A percentile compares a stretch with the other conserved stretches of the same genome.
These are phyloP conservation scores for Andrena bucephala DNA, from an alignment of 2,888 invertebrate species.

Conservation along the genomic window DNA sequence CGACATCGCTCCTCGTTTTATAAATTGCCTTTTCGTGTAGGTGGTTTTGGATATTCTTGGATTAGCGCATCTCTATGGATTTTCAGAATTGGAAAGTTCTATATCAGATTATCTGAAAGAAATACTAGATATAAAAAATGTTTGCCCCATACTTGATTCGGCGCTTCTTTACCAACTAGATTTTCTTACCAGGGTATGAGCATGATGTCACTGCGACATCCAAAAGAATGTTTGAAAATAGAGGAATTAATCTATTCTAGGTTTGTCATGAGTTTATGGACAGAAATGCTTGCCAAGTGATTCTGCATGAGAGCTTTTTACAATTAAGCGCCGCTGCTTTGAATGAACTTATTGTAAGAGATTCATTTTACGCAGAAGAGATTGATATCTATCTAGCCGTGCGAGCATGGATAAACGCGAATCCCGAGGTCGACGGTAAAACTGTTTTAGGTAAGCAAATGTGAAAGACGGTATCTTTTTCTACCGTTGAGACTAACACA, in stretches of 20 bases:
- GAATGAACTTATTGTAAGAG: constrained; percentile 93
- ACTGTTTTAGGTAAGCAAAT: constrained; percentile 76
- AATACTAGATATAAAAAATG: constrained; percentile 94
- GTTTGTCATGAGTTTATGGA: constrained; percentile 97
- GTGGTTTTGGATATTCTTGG: constrained; percentile 88
- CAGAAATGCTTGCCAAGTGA: constrained; percentile 93
- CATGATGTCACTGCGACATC: neutral
- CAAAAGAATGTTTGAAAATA: constrained; percentile 30
- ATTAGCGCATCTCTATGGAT: constrained; percentile 98
- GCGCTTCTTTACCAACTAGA: constrained; percentile 90
- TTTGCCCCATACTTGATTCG: constrained; percentile 97
- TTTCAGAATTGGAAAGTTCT: constrained; percentile 95
- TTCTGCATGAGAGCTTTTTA: constrained; percentile 93
- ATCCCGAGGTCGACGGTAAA: constrained; percentile 87
- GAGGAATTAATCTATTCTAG: constrained; percentile 77
- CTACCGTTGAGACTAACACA: constrained; percentile 10
- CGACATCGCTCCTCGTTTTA: neutral
- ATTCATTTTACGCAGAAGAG: constrained; percentile 98
- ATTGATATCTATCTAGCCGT: constrained; percentile 97
- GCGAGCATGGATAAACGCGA: constrained; percentile 93
- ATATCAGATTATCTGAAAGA: constrained; percentile 97
- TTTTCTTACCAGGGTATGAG: constrained; percentile 85
- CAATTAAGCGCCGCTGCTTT: constrained; percentile 93
- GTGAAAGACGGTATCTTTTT: neutral
- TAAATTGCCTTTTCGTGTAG: constrained; percentile 70